phyloP scores from a whole-genome alignment of 1,140 invertebrate genomes.

The Pissodes strobi region DNA sequence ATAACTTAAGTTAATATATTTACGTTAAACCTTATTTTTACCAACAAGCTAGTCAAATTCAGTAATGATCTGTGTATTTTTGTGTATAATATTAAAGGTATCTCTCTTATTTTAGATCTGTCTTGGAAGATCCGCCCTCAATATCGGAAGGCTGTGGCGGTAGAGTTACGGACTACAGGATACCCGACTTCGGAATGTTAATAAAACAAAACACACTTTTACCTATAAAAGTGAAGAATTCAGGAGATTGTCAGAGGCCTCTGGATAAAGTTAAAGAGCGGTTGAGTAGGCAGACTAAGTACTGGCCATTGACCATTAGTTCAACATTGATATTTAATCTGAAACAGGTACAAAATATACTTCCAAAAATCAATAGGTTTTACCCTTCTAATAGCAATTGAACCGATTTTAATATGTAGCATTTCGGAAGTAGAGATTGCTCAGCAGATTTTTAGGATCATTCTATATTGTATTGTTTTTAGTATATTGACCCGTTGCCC shows the following conservation, averaged over 20 bases:
- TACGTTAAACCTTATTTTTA: too few species aligned
- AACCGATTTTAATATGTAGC: too few species aligned
- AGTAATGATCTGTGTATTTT: not conserved
- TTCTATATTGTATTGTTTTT: conserved; percentile 45
- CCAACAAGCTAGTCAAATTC: not conserved
- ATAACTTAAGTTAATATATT: too few species aligned
- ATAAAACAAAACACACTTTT: conserved; percentile 84
- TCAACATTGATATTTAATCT: conserved; percentile 90
- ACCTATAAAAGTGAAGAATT: conserved; percentile 63
- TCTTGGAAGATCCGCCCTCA: conserved; percentile 93
- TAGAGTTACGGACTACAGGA: conserved; percentile 90
- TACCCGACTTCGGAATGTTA: conserved; percentile 82
- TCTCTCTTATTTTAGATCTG: conserved; percentile 60
- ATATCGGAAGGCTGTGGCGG: conserved; percentile 93
- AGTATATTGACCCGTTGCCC: conserved; percentile 82
- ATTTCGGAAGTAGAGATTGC: too few species aligned
- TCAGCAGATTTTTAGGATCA: conserved; percentile 1
- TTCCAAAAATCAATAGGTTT: not conserved
- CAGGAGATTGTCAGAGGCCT: conserved; percentile 55
- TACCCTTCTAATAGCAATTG: too few species aligned
- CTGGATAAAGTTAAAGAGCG: conserved; percentile 68
- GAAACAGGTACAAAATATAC: conserved; percentile 70
- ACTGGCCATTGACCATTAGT: conserved; percentile 92
- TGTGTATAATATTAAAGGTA: not conserved
- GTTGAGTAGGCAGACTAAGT: conserved; percentile 79